These are phyloP conservation scores for Caenorhabditis sp. DNA, from an alignment of 2,888 invertebrate genomes.

Conservation along the genomic window DNA sequence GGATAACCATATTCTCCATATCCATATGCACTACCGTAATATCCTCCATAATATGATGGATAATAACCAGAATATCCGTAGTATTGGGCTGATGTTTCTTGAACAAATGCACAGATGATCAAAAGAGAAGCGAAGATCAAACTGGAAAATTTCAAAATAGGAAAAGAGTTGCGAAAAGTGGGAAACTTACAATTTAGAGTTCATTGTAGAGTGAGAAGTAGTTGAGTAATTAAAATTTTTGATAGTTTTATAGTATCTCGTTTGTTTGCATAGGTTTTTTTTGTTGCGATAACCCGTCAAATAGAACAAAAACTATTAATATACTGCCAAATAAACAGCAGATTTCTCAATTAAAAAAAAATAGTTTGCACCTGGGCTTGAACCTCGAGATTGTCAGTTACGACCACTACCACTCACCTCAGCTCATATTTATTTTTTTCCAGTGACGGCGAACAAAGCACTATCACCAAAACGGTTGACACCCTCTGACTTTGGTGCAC, in stretches of 20 bases:
- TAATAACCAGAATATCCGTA: conserved; percentile 32
- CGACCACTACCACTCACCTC: too few relatives aligned
- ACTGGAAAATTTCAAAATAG: conserved; percentile 15
- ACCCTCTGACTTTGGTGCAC: conserved; percentile 17
- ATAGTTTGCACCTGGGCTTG: too few relatives aligned
- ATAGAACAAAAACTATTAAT: too few relatives aligned
- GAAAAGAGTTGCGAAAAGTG: too few relatives aligned
- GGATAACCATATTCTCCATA: conserved; percentile 15
- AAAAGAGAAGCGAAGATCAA: conserved; percentile 35
- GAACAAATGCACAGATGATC: conserved; percentile 35
- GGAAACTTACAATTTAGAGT: conserved; percentile 34
- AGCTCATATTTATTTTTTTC: neutral
- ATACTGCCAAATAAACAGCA: too few relatives aligned
- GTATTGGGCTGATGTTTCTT: conserved; percentile 39
- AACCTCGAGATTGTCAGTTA: too few relatives aligned
- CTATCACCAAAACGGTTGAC: conserved; percentile 17
- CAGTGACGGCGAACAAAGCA: conserved; percentile 19
- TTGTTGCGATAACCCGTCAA: too few relatives aligned
- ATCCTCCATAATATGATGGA: conserved; percentile 8
- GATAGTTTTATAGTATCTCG: too few relatives aligned
- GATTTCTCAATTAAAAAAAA: too few relatives aligned
- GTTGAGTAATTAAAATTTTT: too few relatives aligned
- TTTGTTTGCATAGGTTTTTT: too few relatives aligned
- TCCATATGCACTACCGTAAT: too few relatives aligned
- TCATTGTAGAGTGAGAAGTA: conserved; percentile 7